A percentile compares a stretch with the other conserved stretches of the same genome.
Evolutionary conservation across 2,113 vertebrate genomes (phyloP).

Genomic region (Maccullochella peelii): DNA sequence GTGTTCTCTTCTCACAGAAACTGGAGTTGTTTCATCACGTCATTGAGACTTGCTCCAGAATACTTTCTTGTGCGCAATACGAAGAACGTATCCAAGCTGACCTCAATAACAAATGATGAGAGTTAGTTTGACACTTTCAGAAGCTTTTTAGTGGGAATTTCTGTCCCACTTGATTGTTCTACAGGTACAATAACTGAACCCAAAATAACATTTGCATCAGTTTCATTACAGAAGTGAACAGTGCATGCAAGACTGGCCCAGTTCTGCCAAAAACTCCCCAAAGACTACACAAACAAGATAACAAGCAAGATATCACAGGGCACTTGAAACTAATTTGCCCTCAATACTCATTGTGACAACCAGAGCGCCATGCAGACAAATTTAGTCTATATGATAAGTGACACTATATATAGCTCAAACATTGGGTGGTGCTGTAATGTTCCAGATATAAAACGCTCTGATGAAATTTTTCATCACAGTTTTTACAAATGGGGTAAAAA

Average conservation of each 20-base stretch:
- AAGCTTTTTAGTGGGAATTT: constrained; percentile 58
- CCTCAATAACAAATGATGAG: constrained; percentile 43
- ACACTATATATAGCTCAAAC: constrained; percentile 60
- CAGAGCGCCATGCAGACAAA: constrained; percentile 55
- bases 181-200: constrained; percentile 58
- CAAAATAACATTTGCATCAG: constrained; percentile 70
- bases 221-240: constrained; percentile 68
- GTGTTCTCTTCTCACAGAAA: constrained; percentile 4
- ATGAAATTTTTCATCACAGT: constrained; percentile 28
- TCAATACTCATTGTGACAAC: constrained; percentile 64
- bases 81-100: constrained; percentile 36
- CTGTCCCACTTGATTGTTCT: constrained; percentile 69
- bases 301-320: constrained; percentile 57
- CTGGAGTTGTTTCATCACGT: constrained; percentile 3
- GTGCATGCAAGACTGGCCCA: constrained; percentile 65
- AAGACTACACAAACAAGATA: constrained; percentile 75
- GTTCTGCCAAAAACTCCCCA: constrained; percentile 79
- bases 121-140: constrained; percentile 39
- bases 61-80: background rate
- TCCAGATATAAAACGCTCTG: constrained; percentile 29
- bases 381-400: constrained; percentile 67
- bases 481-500: constrained; percentile 10
- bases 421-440: constrained; percentile 26
- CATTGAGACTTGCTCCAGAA: background rate
- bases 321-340: constrained; percentile 66